Evolutionary conservation across 2,113 vertebrate species (phyloP).

Genomic region (Rhinopomastus cyanomelas): DNA sequence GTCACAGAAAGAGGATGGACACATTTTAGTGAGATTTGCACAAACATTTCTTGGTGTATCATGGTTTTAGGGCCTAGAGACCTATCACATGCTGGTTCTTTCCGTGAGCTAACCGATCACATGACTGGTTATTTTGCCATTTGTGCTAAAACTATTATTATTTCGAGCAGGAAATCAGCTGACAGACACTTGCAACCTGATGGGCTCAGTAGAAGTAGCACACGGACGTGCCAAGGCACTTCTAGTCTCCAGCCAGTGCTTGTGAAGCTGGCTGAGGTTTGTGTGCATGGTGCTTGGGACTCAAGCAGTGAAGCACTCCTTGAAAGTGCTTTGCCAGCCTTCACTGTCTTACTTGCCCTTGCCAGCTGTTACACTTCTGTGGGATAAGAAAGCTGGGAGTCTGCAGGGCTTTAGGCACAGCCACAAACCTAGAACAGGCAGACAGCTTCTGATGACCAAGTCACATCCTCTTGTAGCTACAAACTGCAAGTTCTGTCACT

Average conservation of each 20-base stretch:
- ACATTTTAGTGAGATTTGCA: neutral
- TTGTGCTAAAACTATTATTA: neutral
- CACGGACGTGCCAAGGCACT: fast-evolving
- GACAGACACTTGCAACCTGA: neutral
- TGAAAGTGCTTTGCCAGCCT: neutral
- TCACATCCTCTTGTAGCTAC: neutral
- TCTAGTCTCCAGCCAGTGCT: neutral
- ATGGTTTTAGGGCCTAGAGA: neutral
- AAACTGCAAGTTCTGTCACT: neutral
- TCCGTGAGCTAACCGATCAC: neutral
- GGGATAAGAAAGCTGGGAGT: neutral
- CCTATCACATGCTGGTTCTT: neutral
- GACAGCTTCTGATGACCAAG: neutral
- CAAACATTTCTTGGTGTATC: neutral
- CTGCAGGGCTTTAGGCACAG: neutral
- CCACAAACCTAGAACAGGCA: neutral
- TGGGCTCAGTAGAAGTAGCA: neutral
- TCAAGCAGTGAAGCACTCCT: neutral
- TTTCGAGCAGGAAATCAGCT: neutral
- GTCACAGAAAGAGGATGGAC: neutral
- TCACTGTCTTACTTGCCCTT: neutral
- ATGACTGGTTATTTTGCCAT: neutral
- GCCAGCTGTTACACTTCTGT: neutral
- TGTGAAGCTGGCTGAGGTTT: neutral
- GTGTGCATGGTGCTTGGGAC: neutral